Base-by-base conservation (phyloP, 2,797 vertebrate genomes). In the Tragopan temminckii region DNA sequence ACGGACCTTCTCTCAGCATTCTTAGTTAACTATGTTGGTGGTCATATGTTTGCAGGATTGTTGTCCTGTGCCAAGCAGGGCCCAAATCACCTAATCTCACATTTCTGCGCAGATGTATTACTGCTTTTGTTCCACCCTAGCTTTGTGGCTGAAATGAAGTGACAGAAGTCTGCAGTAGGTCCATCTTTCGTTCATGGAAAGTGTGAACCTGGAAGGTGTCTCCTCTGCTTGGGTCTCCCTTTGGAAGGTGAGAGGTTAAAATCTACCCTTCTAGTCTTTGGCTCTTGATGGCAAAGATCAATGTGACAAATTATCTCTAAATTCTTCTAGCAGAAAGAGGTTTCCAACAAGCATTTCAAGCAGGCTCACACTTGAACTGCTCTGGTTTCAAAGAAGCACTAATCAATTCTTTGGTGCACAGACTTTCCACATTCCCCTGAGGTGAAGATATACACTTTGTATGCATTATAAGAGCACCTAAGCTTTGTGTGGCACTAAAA, bases 331-430 rank as follows among this genome's bases (percentile, higher is more conserved):
- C 27, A 83, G 45, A 82, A 96, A 83, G 66, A 70, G 18, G 46
- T 76, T 91, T 92, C 62, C 79, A 93, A 83, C 33, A 95, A 42
- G 72, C 62, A 88, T 89, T 96, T 95, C 45, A 70, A 91, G 63
- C 89, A 96, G 72, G 93, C 38, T 94, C 35, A 40, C 58, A 83
- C 95, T 91, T 96, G 93, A 95, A 89, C 68, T 58, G 23, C 66
- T 81, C 82, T 69, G 18, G 45, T 93, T 93, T 86, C 92, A 92
- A 96, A 95, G 80, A 58, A 77, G 42, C n/a, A 85, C 82, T 90
- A 91, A 82, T 70, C 93, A 94, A 46, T 93, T 90, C 58, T 87
- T 80, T 63, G 68, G 50, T 71, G 64, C 52, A 67, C 45, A 69
- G 58, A 40, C 43, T 90, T 90, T 77, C 70, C 67, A 88, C 21